These are phyloP conservation scores for Varroa destructor DNA, from an alignment of 1,140 invertebrate species.

Conservation along the genomic window DNA sequence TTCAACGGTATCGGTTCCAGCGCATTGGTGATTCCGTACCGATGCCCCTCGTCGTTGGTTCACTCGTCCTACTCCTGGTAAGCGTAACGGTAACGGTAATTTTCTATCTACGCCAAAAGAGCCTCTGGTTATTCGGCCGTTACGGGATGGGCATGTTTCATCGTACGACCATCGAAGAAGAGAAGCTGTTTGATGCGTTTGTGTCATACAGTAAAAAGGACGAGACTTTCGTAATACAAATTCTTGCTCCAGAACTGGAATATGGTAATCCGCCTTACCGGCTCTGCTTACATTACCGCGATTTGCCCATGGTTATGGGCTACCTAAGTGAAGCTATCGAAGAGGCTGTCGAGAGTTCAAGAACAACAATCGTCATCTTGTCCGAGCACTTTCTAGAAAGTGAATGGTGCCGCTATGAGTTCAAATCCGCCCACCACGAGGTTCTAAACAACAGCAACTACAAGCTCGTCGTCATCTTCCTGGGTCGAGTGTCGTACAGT, in stretches of 20 bases:
- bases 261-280: constrained; percentile 47
- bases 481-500: constrained; percentile 41
- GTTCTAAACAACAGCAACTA: constrained; percentile 48
- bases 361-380: constrained; percentile 58
- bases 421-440: constrained; percentile 61
- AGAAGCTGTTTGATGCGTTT: constrained; percentile 33
- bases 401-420: constrained; percentile 69
- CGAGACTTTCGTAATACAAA: constrained; percentile 30
- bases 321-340: constrained; percentile 54
- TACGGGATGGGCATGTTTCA: no score
- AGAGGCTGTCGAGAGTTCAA: constrained; percentile 11
- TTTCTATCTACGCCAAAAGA: no score
- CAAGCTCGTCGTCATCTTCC: constrained; percentile 56
- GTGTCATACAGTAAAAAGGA: constrained; percentile 31
- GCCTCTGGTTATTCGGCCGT: no score
- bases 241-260: constrained; percentile 1
- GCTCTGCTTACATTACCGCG: constrained; percentile 69
- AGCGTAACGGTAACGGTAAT: background rate
- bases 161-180: constrained; percentile 6
- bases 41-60: constrained; percentile 1
- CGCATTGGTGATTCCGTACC: constrained; percentile 28
- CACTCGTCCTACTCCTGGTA: background rate
- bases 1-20: background rate
- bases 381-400: constrained; percentile 70
- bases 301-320: constrained; percentile 64